Conservation (phyloP, 1,140 invertebrate genomes). For the Aphelinus atriplicis region DNA sequence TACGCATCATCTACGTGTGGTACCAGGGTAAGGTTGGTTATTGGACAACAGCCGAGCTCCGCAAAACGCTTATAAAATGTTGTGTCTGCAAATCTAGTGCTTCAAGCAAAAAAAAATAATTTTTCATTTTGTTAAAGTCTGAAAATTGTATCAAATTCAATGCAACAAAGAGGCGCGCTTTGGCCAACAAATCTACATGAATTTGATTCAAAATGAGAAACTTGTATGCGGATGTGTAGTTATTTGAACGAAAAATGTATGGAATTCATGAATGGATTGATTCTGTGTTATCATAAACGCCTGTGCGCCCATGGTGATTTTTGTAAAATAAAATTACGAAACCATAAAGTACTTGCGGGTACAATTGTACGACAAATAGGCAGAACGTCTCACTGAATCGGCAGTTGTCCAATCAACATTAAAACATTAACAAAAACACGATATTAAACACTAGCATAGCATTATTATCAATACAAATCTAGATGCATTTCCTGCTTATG, state of each 20-base stretch:
- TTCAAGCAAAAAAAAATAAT: slow-evolving; percentile 2
- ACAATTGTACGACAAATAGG: slow-evolving; percentile 53
- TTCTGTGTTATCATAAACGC: slow-evolving; percentile 11
- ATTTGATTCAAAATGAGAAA: slow-evolving; percentile 15
- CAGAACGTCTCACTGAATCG: slow-evolving; percentile 56
- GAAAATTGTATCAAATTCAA: slow-evolving; percentile 54
- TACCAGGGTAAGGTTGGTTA: slow-evolving; percentile 42
- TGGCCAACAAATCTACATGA: slow-evolving; percentile 36
- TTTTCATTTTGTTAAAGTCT: slow-evolving; percentile 5
- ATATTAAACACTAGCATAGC: slow-evolving; percentile 58
- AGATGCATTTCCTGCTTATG: background rate
- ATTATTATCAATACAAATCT: slow-evolving; percentile 22
- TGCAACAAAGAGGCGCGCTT: slow-evolving; percentile 17
- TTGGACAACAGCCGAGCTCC: slow-evolving; percentile 41
- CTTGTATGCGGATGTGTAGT: background rate
- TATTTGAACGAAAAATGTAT: background rate
- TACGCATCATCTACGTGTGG: slow-evolving; percentile 40
- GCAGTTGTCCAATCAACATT: slow-evolving; percentile 65
- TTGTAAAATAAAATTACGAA: background rate
- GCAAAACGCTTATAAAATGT: too few species aligned
- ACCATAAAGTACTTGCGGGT: background rate
- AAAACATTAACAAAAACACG: slow-evolving; percentile 59
- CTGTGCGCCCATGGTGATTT: background rate
- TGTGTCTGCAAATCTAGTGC: too few species aligned
- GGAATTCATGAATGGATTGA: slow-evolving; percentile 11